A percentile compares a stretch with the other conserved stretches of the same genome.
Conservation (phyloP, 2,113 vertebrate species). For the Stomatorhinus ivindoensis region DNA sequence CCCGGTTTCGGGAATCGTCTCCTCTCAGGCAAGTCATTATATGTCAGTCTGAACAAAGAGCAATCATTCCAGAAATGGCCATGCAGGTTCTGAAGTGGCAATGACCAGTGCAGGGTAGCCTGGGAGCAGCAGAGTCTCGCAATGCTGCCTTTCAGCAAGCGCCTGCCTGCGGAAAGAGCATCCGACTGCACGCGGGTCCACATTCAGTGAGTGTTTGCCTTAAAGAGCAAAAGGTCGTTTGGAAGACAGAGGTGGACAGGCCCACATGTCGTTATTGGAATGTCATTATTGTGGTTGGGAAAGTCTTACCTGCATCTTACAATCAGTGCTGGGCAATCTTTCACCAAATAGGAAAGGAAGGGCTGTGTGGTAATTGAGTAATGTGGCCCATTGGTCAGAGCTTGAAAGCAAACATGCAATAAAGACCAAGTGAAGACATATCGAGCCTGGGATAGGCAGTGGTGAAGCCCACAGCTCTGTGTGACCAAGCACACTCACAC, state of each 20-base stretch:
- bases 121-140: no score
- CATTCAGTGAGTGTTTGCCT: background rate
- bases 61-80: background rate
- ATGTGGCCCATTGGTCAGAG: conserved; percentile 22
- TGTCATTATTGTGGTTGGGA: background rate
- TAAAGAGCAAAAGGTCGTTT: background rate
- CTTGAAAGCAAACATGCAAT: background rate
- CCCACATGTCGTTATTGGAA: background rate
- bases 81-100: background rate
- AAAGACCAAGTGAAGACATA: conserved; percentile 8
- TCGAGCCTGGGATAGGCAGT: background rate
- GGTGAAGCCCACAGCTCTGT: background rate
- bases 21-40: background rate
- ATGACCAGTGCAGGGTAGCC: background rate
- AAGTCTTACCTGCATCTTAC: conserved; percentile 22
- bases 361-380: conserved; percentile 10
- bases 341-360: conserved; percentile 22
- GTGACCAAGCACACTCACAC: background rate
- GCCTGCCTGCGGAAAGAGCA: background rate
- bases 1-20: background rate
- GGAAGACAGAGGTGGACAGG: background rate
- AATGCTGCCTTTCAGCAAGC: no score
- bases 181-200: background rate
- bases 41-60: background rate
- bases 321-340: conserved; percentile 32